Evolutionary conservation across 1,140 invertebrate species (phyloP).

Genomic region (Meloidogyne chitwoodi): DNA sequence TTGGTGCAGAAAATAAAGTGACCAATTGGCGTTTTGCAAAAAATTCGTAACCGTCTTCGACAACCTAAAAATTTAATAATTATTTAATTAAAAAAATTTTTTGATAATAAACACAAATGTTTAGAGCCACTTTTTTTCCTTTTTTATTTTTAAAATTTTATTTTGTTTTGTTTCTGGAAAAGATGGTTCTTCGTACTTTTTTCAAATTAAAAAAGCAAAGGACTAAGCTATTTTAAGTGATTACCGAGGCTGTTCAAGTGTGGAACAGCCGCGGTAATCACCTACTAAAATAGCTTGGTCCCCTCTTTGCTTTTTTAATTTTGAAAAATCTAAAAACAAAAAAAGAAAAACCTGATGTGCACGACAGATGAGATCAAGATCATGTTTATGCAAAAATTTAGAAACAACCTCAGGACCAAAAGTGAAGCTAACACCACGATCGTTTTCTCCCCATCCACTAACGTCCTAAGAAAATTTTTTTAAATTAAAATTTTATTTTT

Average conservation of each 20-base stretch:
- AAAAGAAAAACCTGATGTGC: slow-evolving; percentile 61
- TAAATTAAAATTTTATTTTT: neutral
- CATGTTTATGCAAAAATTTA: slow-evolving; percentile 67
- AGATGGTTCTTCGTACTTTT: no score
- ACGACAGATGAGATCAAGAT: slow-evolving; percentile 66
- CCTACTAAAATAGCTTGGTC: no score
- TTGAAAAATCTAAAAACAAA: no score
- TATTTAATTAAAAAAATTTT: neutral
- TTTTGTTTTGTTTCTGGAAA: no score
- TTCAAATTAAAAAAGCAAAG: no score
- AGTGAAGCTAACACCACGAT: slow-evolving; percentile 65
- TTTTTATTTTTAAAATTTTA: no score
- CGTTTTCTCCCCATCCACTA: slow-evolving; percentile 67
- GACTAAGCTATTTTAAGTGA: no score
- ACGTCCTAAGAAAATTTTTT: slow-evolving; percentile 63
- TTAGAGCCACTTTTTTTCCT: no score
- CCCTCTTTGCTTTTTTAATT: no score
- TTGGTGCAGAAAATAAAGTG: slow-evolving; percentile 88
- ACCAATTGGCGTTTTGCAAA: slow-evolving; percentile 96
- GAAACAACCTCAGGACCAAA: slow-evolving; percentile 67
- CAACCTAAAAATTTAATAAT: slow-evolving; percentile 70
- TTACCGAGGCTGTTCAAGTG: no score
- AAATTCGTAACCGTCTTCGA: slow-evolving; percentile 97
- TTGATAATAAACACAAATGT: no score
- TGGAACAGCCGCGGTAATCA: no score